These are phyloP conservation scores for Leptogaster cylindrica DNA, from an alignment of 2,888 invertebrate genomes.

Conservation along the genomic window DNA sequence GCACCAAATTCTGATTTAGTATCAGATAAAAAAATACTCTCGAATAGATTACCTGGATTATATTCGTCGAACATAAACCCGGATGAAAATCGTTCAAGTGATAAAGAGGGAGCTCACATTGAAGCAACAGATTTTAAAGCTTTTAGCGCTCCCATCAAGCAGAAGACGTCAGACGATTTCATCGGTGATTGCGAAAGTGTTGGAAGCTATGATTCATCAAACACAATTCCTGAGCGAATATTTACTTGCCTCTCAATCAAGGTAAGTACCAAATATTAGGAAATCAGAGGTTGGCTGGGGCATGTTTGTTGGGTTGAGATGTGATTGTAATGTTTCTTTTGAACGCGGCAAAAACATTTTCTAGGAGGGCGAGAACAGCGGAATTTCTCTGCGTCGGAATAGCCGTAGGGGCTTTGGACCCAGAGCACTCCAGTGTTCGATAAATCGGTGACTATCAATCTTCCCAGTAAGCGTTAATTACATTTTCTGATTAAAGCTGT, in stretches of 20 bases:
- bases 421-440: no score
- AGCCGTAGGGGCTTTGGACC: no score
- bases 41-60: constrained; percentile 16
- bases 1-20: constrained; percentile 11
- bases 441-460: no score
- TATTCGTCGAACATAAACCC: not conserved
- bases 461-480: no score
- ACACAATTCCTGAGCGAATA: constrained; percentile 67
- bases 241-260: constrained; percentile 80
- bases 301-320: no score
- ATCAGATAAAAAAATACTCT: constrained; percentile 29
- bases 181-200: constrained; percentile 46
- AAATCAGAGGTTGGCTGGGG: no score
- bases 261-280: constrained; percentile 66
- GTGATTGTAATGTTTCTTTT: no score
- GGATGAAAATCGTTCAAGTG: constrained; percentile 2
- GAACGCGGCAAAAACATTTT: no score
- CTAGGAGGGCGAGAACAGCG: no score
- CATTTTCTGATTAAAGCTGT: no score
- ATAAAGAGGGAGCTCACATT: not conserved
- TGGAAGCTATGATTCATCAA: constrained; percentile 56
- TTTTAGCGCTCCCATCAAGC: constrained; percentile 10
- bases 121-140: constrained; percentile 21
- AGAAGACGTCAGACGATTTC: constrained; percentile 14
- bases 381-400: no score